Evolutionary conservation across 2,888 invertebrate species (phyloP).

Genomic region (Coleophora flavipennella): DNA sequence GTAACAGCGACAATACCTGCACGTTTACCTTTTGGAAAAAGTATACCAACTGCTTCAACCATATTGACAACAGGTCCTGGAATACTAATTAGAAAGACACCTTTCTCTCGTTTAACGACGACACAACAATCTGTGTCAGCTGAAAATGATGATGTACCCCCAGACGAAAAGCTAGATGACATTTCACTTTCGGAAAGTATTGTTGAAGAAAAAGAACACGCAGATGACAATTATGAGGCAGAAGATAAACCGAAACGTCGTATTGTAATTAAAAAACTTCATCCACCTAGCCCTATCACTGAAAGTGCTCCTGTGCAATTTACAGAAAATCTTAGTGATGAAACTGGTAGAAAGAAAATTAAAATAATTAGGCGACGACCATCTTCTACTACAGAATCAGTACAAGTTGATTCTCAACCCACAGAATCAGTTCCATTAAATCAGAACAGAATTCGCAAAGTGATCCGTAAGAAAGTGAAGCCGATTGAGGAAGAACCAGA

Average conservation of each 20-base stretch:
- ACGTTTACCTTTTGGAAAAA: slow-evolving; percentile 42
- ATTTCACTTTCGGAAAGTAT: slow-evolving; percentile 63
- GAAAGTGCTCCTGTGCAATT: slow-evolving; percentile 33
- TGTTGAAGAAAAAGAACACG: slow-evolving; percentile 63
- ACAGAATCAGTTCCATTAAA: slow-evolving; percentile 24
- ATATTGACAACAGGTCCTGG: slow-evolving; percentile 12
- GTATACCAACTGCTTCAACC: slow-evolving; percentile 26
- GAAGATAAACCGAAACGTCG: slow-evolving; percentile 32
- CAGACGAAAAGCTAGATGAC: slow-evolving; percentile 52
- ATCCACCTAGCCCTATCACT: slow-evolving; percentile 25
- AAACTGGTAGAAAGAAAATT: slow-evolving; percentile 46
- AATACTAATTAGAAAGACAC: slow-evolving; percentile 40
- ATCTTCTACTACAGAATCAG: slow-evolving; percentile 27
- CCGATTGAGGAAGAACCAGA: slow-evolving; percentile 36
- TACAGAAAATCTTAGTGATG: slow-evolving; percentile 31
- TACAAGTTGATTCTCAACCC: slow-evolving; percentile 18
- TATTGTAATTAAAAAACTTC: slow-evolving; percentile 39
- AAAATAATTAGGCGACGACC: slow-evolving; percentile 52
- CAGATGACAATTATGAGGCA: slow-evolving; percentile 27
- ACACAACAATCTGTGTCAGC: slow-evolving; percentile 30
- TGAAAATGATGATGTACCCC: slow-evolving; percentile 34
- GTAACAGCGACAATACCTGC: slow-evolving; percentile 31
- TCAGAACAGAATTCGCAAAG: slow-evolving; percentile 44
- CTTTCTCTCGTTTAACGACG: slow-evolving; percentile 40
- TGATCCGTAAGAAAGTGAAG: slow-evolving; percentile 52